Evolutionary conservation across 2,797 vertebrate species (phyloP), one percentile per base, ranked within the genome.

Genomic region (Enoplosus armatus): DNA sequence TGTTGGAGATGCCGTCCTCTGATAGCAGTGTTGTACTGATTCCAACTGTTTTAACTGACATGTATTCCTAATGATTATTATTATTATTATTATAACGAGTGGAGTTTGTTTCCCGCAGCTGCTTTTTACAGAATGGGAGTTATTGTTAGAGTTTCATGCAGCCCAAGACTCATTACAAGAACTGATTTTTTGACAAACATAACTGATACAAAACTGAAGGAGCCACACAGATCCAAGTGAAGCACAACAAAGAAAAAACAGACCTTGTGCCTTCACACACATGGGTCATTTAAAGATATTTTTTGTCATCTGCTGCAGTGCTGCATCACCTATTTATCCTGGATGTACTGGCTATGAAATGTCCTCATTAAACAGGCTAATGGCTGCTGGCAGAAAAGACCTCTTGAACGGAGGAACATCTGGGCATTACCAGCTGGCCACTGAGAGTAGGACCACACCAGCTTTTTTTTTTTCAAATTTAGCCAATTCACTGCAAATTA

Each of bases 331-430:
- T 85, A 79, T 90, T 88, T 87, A 80, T 90, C 80, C 74, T 84
- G 63, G 37, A 79, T 67, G 77, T 69, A 29, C 59, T 56, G 47
- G 51, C 59, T 69, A 69, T 79, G 79, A 89, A 90, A 87, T 66
- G 74, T 86, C 86, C 87, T 92, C 91, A 84, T 90, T 91, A 91
- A 82, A 87, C 75, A 75, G 81, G 77, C 66, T 83, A 91, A 87
- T 85, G 76, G 83, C 79, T 72, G 75, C 81, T 79, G 86, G 91
- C 74, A 84, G 68, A 77, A 80, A 64, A 79, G 76, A 89, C 80
- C 77, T 85, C 76, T 79, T 75, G 75, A 89, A 87, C 87, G 3
- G 68, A 79, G 75, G n/a, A 91, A 90, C 90, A 92, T 91, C 90
- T 93, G 90, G 89, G 56, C 68, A 71, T 87, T 31, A 84, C 65